A percentile compares a stretch with the other conserved stretches of the same genome.
Conservation (phyloP, 2,113 vertebrate species). For the Alligator sinensis region DNA sequence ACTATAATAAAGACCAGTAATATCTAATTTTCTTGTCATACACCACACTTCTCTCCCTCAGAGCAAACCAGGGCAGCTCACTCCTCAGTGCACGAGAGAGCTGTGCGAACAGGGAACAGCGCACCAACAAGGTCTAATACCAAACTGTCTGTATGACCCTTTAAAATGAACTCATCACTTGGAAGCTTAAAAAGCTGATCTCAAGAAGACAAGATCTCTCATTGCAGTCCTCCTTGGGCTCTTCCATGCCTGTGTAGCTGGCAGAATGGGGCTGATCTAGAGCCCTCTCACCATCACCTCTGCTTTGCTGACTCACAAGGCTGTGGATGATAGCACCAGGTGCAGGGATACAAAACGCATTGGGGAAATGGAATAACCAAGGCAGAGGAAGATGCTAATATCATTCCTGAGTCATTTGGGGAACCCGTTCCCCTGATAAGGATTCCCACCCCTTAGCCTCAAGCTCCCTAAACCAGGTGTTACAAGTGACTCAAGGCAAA, state of each 20-base stretch:
- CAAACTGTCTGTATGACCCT: background rate
- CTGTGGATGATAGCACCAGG: background rate
- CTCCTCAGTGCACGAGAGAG: fast-evolving
- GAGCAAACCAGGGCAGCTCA: background rate
- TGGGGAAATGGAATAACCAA: background rate
- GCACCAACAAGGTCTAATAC: fast-evolving
- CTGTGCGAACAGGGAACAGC: background rate
- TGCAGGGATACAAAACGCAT: background rate
- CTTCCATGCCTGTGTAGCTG: background rate
- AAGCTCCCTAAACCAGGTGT: background rate
- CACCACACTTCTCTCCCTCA: background rate
- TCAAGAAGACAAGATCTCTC: too few species aligned
- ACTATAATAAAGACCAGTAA: too few species aligned
- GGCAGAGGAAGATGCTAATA: background rate
- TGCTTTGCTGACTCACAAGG: background rate
- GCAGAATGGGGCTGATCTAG: background rate
- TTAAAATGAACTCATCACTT: background rate
- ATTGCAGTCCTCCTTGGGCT: background rate
- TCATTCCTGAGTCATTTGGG: background rate
- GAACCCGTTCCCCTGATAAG: background rate
- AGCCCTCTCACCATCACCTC: background rate
- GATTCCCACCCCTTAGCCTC: background rate
- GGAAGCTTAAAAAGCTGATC: too few species aligned
- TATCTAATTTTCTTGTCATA: background rate
- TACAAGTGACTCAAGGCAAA: background rate